A percentile compares a stretch with the other conserved stretches of the same genome.
phyloP scores from a whole-genome alignment of 2,113 vertebrate genomes.

The Laterallus jamaicensis region DNA sequence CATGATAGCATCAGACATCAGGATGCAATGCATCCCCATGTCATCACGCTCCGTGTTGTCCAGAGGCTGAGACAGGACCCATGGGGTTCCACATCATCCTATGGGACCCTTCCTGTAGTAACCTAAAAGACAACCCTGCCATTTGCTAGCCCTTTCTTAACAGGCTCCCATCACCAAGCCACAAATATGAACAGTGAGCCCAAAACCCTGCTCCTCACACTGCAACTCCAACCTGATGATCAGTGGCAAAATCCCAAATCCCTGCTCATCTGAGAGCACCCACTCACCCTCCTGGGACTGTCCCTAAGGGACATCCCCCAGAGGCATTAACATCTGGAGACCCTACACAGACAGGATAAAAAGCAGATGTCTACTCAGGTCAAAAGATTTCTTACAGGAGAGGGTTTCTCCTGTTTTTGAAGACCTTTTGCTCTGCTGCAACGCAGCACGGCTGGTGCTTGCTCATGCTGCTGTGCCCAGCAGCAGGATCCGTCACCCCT shows the following conservation, averaged over 20 bases:
- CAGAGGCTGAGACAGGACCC: neutral
- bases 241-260: neutral
- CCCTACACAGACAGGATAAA: neutral
- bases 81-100: neutral
- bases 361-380: neutral
- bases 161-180: neutral
- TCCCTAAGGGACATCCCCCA: neutral
- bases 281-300: neutral
- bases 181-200: neutral
- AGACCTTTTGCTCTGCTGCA: neutral
- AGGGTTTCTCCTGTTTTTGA: neutral
- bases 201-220: neutral
- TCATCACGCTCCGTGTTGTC: neutral
- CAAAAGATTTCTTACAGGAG: neutral
- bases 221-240: neutral
- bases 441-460: neutral
- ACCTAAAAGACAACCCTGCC: neutral
- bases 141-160: neutral
- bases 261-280: neutral
- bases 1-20: neutral
- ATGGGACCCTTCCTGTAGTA: neutral
- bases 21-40: neutral
- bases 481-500: neutral
- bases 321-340: neutral
- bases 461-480: neutral